These are phyloP conservation scores for Cassiopea andromeda DNA, from an alignment of 30 jellyfish, hydroid and myxozoan genomes.

Conservation along the genomic window DNA sequence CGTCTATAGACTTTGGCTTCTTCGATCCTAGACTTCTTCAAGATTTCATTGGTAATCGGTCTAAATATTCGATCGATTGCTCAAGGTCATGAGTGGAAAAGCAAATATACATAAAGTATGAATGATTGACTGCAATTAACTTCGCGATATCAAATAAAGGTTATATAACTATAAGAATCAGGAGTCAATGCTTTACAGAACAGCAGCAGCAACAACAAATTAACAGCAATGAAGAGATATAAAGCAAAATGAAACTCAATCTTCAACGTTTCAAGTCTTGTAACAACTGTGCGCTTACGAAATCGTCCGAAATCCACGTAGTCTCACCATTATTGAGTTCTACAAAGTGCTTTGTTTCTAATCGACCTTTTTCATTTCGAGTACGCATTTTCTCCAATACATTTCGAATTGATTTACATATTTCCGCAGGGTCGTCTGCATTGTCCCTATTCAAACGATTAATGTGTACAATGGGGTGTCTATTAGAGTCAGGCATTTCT, in stretches of 20 bases:
- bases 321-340: slow-evolving; percentile 9
- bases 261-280: slow-evolving; percentile 16
- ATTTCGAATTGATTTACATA: not conserved
- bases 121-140: not conserved
- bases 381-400: slow-evolving; percentile 13
- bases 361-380: slow-evolving; percentile 7
- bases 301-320: slow-evolving; percentile 6
- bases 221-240: not conserved
- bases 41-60: not conserved
- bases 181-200: slow-evolving; percentile 2
- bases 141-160: not conserved
- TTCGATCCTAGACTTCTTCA: slow-evolving; percentile 6
- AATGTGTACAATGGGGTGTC: slow-evolving; percentile 19
- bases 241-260: not conserved
- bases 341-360: slow-evolving; percentile 23
- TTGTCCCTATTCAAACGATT: slow-evolving; percentile 15
- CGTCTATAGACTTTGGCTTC: not conserved
- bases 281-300: not conserved
- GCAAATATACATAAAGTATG: not conserved
- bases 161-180: not conserved
- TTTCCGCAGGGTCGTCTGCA: slow-evolving; percentile 17
- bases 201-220: not conserved
- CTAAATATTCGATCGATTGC: not conserved
- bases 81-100: not conserved
- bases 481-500: slow-evolving; percentile 14